These are phyloP conservation scores for Hoplodrina ambigua DNA, from an alignment of 2,888 invertebrate genomes.

Conservation along the genomic window DNA sequence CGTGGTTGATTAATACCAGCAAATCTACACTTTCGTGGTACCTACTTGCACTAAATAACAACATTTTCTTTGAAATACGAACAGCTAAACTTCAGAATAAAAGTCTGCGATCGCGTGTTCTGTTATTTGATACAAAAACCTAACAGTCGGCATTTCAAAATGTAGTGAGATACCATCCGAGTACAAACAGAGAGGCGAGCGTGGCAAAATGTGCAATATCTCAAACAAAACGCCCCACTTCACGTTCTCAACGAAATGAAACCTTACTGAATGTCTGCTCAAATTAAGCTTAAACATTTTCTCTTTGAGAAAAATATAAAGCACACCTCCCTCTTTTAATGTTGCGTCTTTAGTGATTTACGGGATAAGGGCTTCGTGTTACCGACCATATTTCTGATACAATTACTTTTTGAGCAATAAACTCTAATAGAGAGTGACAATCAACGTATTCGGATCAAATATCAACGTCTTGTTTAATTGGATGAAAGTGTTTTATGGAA, in stretches of 20 bases:
- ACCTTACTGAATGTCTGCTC: slow-evolving; percentile 71
- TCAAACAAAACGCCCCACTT: slow-evolving; percentile 72
- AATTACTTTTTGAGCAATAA: slow-evolving; percentile 62
- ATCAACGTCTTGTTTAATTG: slow-evolving; percentile 80
- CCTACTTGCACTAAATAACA: slow-evolving; percentile 24
- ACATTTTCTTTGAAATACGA: slow-evolving; percentile 39
- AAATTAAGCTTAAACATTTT: slow-evolving; percentile 77
- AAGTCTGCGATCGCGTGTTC: slow-evolving; percentile 50
- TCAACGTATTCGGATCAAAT: slow-evolving; percentile 73
- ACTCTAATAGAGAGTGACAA: slow-evolving; percentile 70
- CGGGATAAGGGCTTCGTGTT: slow-evolving; percentile 60
- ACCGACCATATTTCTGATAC: slow-evolving; percentile 50
- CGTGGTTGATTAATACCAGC: slow-evolving; percentile 21
- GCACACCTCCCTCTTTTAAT: slow-evolving; percentile 64
- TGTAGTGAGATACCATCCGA: slow-evolving; percentile 54
- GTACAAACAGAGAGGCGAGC: slow-evolving; percentile 62
- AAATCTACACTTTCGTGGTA: slow-evolving; percentile 32
- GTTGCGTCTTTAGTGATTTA: slow-evolving; percentile 69
- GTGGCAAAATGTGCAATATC: slow-evolving; percentile 75
- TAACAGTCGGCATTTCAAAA: slow-evolving; percentile 55
- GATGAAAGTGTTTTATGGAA: slow-evolving; percentile 85
- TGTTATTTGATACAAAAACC: slow-evolving; percentile 61
- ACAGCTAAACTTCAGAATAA: slow-evolving; percentile 44
- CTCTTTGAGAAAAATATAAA: slow-evolving; percentile 71
- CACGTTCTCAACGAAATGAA: slow-evolving; percentile 72